Evolutionary conservation across 2,888 invertebrate species (phyloP), one percentile per base, ranked within the genome.

Genomic region (Lypha dubia): DNA sequence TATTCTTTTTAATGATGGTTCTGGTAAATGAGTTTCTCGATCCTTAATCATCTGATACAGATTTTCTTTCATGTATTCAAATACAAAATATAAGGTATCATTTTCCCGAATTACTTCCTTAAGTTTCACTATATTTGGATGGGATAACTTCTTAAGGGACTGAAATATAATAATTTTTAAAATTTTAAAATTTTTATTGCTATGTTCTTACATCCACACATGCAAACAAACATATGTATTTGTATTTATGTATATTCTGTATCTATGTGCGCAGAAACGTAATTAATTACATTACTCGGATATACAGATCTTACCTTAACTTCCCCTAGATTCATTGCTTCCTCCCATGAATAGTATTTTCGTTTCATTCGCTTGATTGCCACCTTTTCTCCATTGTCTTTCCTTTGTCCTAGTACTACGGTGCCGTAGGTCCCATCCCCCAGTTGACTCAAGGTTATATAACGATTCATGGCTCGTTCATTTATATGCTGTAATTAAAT

Each of bases 41-140:
- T 98, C 98, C 91, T 99, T 98, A 93, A 99, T 98, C 90, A 99
- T 94, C 93, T 99, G 99, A 92, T 99, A 99, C 60, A 99, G 94
- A 93, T 99, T 99, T 91, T 99, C 99, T 91, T 99, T 98, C 99
- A 99, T 99, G 92, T 98, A 99, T 92, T 99, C 99, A 92, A 99
- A 99, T 67, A 99, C 99, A 93, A 99, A 99, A 93, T 99, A 99
- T 22, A 99, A 93, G 38, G 98, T 96, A 91, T 99, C 99, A 92
- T 99, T 99, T 93, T 99, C 99, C 74, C 99, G 94, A 86, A 99
- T 98, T 2, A 99, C 99, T 94, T 99, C 99, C 91, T 99, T 98
- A 87, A 99, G 93, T 92, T 99, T 99, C 9, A 99, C 98, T 63
- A 99, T 98, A 92, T 99, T 99, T 0, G 98, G 96, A 93, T 99